Conservation (phyloP, 2,113 vertebrate species). For the Xyliphius kryptos region DNA sequence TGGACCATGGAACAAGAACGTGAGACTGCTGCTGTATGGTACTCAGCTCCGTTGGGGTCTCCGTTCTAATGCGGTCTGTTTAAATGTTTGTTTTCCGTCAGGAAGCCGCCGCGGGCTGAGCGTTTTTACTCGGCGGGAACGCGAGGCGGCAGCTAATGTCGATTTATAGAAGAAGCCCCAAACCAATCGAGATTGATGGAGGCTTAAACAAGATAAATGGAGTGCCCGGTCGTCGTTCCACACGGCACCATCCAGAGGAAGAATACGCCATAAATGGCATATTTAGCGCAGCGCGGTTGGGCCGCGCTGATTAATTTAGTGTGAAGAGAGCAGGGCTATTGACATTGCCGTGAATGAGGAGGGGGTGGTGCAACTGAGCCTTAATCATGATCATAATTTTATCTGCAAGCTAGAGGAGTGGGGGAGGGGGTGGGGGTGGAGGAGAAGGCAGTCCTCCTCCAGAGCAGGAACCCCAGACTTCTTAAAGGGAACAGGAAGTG, state of each 20-base stretch:
- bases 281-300: constrained; percentile 31
- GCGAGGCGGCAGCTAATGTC: constrained; percentile 33
- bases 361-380: not conserved
- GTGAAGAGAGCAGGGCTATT: constrained; percentile 23
- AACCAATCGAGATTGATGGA: constrained; percentile 41
- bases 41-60: too few species aligned
- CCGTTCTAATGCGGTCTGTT: not conserved
- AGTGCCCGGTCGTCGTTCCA: constrained; percentile 9
- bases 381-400: too few species aligned
- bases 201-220: constrained; percentile 40
- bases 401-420: too few species aligned
- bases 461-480: too few species aligned
- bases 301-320: constrained; percentile 35
- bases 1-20: too few species aligned
- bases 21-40: too few species aligned
- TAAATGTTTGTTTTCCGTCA: not conserved
- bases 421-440: too few species aligned
- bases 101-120: constrained; percentile 13
- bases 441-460: too few species aligned
- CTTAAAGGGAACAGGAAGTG: too few species aligned
- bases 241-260: constrained; percentile 10
- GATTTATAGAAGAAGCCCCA: constrained; percentile 24
- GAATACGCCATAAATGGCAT: constrained; percentile 38
- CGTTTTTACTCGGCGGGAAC: constrained; percentile 40
- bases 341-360: constrained; percentile 7